Percentiles rank a stretch among this genome's conserved stretches.
phyloP scores from a whole-genome alignment of 2,113 vertebrate genomes.

The Serilophus lunatus region DNA sequence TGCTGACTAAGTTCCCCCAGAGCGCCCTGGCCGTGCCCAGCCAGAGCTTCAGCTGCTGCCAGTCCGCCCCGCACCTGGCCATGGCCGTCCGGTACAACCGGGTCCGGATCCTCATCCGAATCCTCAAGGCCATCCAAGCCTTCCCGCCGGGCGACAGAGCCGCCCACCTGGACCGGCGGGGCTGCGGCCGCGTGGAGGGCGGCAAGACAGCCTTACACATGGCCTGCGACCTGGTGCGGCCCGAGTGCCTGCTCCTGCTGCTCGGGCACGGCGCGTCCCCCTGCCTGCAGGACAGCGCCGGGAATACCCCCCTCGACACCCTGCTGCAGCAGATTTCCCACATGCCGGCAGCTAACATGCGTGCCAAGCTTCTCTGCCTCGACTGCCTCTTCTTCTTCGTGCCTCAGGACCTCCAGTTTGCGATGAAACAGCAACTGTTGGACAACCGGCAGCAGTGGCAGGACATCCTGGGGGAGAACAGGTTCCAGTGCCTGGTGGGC shows the following conservation, averaged over 20 bases:
- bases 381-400: conserved; percentile 87
- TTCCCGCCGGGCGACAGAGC: conserved; percentile 38
- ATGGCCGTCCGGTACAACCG: conserved; percentile 93
- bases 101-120: conserved; percentile 76
- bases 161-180: conserved; percentile 76
- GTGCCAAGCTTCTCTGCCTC: conserved; percentile 77
- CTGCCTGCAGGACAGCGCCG: conserved; percentile 57
- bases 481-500: conserved; percentile 83
- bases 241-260: conserved; percentile 85
- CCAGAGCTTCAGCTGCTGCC: conserved; percentile 85
- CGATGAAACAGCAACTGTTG: conserved; percentile 71
- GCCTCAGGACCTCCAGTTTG: conserved; percentile 62
- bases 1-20: conserved; percentile 79
- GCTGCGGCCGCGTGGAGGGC: conserved; percentile 82
- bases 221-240: conserved; percentile 83
- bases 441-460: conserved; percentile 78
- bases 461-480: conserved; percentile 78
- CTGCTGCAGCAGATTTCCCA: conserved; percentile 77
- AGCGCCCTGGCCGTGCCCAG: conserved; percentile 78
- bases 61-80: conserved; percentile 78
- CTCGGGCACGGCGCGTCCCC: conserved; percentile 82
- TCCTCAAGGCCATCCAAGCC: conserved; percentile 76
- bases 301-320: conserved; percentile 79
- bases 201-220: conserved; percentile 84
- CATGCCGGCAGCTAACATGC: not conserved